These are phyloP conservation scores for Microtus montanus DNA, from an alignment of 2,113 vertebrate species.

Conservation along the genomic window DNA sequence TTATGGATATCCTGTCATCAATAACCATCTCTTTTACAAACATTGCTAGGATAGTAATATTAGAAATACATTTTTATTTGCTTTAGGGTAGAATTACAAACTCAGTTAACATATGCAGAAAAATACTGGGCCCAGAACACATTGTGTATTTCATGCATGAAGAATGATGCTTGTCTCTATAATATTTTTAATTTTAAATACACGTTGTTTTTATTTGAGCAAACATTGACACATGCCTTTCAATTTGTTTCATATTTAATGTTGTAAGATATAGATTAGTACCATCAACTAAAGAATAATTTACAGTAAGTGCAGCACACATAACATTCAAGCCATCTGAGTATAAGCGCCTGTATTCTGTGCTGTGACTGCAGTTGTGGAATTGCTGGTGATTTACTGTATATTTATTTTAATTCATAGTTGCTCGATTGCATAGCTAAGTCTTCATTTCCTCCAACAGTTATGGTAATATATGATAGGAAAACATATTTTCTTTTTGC, in stretches of 20 bases:
- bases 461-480: not conserved
- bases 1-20: not conserved
- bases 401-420: constrained; percentile 65
- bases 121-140: constrained; percentile 20
- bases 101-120: not conserved
- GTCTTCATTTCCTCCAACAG: constrained; percentile 31
- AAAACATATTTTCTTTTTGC: constrained; percentile 25
- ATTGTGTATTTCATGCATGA: constrained; percentile 49
- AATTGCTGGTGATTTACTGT: constrained; percentile 33
- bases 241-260: constrained; percentile 68
- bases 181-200: constrained; percentile 47
- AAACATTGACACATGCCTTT: constrained; percentile 70
- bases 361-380: not conserved
- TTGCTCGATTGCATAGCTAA: not conserved
- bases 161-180: constrained; percentile 46
- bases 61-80: constrained; percentile 40
- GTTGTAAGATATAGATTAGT: constrained; percentile 67
- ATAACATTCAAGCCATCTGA: constrained; percentile 50
- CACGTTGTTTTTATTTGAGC: constrained; percentile 74
- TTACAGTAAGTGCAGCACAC: constrained; percentile 15
- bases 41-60: not conserved
- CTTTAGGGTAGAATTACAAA: constrained; percentile 23
- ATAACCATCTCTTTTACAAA: constrained; percentile 3
- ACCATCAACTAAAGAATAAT: constrained; percentile 64
- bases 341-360: not conserved